Evolutionary conservation across 2,797 vertebrate genomes (phyloP).

Genomic region (Lates japonicus): DNA sequence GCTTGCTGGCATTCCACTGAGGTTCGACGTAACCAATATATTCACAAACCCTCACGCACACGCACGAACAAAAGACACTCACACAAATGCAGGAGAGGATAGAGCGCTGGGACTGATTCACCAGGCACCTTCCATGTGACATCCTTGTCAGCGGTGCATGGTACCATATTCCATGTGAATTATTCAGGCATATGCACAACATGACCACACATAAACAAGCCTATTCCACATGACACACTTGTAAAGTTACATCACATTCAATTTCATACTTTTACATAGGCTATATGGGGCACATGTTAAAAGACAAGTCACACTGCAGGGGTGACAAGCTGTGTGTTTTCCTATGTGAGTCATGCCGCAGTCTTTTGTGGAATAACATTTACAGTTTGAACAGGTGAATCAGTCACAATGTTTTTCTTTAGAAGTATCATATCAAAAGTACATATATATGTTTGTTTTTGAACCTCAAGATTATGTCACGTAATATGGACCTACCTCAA

Average conservation of each 20-base stretch:
- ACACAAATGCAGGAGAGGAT: conserved; percentile 33
- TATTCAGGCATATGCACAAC: conserved; percentile 16
- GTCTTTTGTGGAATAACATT: conserved; percentile 1
- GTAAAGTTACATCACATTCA: conserved; percentile 25
- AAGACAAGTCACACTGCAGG: neutral
- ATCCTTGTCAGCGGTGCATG: conserved; percentile 25
- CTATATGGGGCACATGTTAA: neutral
- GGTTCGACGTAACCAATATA: conserved; percentile 47
- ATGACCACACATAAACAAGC: conserved; percentile 24
- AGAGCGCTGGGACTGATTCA: conserved; percentile 23
- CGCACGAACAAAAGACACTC: neutral
- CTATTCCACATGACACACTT: conserved; percentile 32
- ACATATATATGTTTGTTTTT: neutral
- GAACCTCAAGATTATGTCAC: neutral
- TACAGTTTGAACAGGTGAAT: conserved; percentile 16
- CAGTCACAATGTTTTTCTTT: conserved; percentile 4
- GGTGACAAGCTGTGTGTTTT: conserved; percentile 2
- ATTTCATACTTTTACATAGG: conserved; percentile 11
- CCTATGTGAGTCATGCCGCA: conserved; percentile 19
- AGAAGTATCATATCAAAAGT: conserved; percentile 22
- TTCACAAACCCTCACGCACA: conserved; percentile 11
- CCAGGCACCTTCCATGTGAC: conserved; percentile 28
- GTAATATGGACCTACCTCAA: neutral
- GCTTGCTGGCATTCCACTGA: conserved; percentile 33
- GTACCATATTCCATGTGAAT: conserved; percentile 44